Evolutionary conservation across 2,888 invertebrate genomes (phyloP).

Genomic region (Trachelus troglodyta): DNA sequence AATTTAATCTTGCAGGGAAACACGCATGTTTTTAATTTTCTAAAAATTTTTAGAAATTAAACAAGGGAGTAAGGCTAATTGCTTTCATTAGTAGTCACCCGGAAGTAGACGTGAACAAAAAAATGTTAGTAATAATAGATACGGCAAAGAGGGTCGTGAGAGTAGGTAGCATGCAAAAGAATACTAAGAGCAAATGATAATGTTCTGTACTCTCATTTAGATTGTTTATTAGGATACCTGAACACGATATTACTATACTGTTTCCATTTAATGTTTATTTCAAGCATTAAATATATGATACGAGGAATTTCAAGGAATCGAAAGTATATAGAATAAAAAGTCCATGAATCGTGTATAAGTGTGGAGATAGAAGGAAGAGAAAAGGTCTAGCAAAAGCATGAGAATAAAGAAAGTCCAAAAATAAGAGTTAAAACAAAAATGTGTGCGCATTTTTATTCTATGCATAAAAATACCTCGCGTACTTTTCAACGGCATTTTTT

Average conservation of each 20-base stretch:
- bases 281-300: not conserved
- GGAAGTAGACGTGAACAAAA: too few relatives aligned
- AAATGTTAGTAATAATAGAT: too few relatives aligned
- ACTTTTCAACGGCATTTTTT: too few relatives aligned
- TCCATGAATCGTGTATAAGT: not conserved
- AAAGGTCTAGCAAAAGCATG: not conserved
- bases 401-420: not conserved
- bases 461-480: not conserved
- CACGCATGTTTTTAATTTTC: too few relatives aligned
- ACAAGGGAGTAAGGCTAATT: too few relatives aligned
- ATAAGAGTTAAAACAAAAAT: not conserved
- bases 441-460: not conserved
- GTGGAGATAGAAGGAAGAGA: not conserved
- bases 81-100: too few relatives aligned
- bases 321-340: not conserved
- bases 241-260: not conserved
- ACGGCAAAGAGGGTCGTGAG: too few relatives aligned
- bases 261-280: not conserved
- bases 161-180: not conserved
- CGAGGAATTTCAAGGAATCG: not conserved
- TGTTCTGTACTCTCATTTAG: conserved; percentile 34
- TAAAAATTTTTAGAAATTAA: too few relatives aligned
- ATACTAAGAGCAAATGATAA: conserved; percentile 38
- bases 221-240: conserved; percentile 25
- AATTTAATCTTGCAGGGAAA: too few relatives aligned